phyloP scores from a whole-genome alignment of 2,888 invertebrate genomes.

The Osedax fenrisi region DNA sequence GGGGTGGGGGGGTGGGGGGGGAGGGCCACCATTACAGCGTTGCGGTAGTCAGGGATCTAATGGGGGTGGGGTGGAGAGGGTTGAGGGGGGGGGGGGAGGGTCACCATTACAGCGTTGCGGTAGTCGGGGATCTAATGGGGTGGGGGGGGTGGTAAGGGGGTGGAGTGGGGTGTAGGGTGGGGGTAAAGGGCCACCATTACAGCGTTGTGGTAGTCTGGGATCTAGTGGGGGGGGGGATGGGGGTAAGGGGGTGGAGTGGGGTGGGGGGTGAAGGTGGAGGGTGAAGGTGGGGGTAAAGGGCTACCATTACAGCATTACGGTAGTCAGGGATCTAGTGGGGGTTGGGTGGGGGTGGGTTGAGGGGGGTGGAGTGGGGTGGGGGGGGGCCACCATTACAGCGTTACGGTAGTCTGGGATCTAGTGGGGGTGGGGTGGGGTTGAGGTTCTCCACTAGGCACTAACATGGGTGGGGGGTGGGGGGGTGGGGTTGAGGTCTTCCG shows the following conservation, averaged over 20 bases:
- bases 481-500: constrained; percentile 72
- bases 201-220: constrained; percentile 94
- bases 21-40: constrained; percentile 92
- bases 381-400: constrained; percentile 91
- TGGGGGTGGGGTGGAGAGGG: background rate
- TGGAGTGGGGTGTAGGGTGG: background rate
- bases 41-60: constrained; percentile 80
- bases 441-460: no score
- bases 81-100: constrained; percentile 65
- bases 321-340: constrained; percentile 68
- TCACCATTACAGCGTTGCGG: constrained; percentile 92
- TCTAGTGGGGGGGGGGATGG: constrained; percentile 55
- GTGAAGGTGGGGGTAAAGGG: constrained; percentile 71
- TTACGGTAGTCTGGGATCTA: constrained; percentile 97
- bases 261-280: no score
- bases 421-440: background rate
- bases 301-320: constrained; percentile 93
- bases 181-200: constrained; percentile 96
- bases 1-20: constrained; percentile 72
- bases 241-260: background rate
- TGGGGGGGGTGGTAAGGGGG: background rate
- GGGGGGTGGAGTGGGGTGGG: no score
- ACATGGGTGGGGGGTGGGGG: background rate
- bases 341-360: background rate
- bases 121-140: constrained; percentile 83